phyloP scores from a whole-genome alignment of 2,888 invertebrate species.

The Trichogramma evanescens region DNA sequence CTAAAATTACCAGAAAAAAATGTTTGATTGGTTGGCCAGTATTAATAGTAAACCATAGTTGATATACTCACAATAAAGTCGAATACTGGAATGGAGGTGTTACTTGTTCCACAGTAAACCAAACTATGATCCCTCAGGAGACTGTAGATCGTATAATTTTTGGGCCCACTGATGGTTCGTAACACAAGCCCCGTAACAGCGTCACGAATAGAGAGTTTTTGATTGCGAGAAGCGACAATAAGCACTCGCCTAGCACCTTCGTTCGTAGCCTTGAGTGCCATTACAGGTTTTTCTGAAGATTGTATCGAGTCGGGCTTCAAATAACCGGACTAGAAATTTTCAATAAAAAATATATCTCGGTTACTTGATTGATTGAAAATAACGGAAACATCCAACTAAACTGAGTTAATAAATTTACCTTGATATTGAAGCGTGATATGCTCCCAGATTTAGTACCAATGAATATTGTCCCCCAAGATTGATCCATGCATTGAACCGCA shows the following conservation, averaged over 20 bases:
- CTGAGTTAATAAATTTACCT: conserved; percentile 47
- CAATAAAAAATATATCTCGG: background rate
- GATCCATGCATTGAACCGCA: conserved; percentile 68
- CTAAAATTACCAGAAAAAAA: conserved; percentile 45
- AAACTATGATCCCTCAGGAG: conserved; percentile 61
- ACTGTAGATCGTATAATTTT: conserved; percentile 62
- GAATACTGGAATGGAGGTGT: conserved; percentile 64
- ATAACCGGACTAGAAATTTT: conserved; percentile 27
- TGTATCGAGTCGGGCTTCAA: conserved; percentile 44
- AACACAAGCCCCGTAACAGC: conserved; percentile 64
- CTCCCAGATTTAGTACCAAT: conserved; percentile 68
- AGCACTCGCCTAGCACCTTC: conserved; percentile 67
- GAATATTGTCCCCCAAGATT: conserved; percentile 65
- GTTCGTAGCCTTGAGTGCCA: conserved; percentile 64
- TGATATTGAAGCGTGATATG: conserved; percentile 61
- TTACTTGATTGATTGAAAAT: background rate
- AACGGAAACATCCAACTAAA: background rate
- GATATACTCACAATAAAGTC: conserved; percentile 62
- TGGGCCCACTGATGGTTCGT: conserved; percentile 56
- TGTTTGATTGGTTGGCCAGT: background rate
- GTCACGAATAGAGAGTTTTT: conserved; percentile 65
- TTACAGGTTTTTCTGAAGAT: conserved; percentile 60
- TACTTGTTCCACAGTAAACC: conserved; percentile 72
- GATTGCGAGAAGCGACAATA: conserved; percentile 63
- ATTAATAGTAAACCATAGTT: background rate